phyloP scores from a whole-genome alignment of 2,797 vertebrate species.

The Kryptolebias ocellatus region DNA sequence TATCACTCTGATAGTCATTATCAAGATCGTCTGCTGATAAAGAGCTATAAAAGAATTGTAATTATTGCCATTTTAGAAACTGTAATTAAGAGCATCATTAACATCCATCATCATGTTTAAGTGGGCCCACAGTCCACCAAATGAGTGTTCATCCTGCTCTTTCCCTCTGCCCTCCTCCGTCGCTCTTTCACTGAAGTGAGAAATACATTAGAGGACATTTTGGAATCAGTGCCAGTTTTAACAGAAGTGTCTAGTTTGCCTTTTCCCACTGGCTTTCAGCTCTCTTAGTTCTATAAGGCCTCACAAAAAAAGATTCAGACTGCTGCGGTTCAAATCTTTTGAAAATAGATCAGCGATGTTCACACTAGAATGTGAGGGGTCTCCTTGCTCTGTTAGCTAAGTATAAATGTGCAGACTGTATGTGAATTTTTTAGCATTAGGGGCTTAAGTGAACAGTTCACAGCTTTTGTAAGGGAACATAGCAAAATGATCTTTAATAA shows the following conservation, averaged over 20 bases:
- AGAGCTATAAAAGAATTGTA: constrained; percentile 71
- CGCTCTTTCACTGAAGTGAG: constrained; percentile 31
- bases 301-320: constrained; percentile 61
- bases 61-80: constrained; percentile 75
- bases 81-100: constrained; percentile 79
- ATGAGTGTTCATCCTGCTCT: constrained; percentile 62
- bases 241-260: constrained; percentile 76
- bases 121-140: constrained; percentile 70
- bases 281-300: constrained; percentile 68
- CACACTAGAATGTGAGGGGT: constrained; percentile 18
- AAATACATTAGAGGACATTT: constrained; percentile 46
- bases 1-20: constrained; percentile 60
- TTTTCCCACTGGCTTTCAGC: constrained; percentile 60
- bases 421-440: constrained; percentile 29
- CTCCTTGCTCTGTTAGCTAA: constrained; percentile 18
- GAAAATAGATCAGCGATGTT: constrained; percentile 40
- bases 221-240: constrained; percentile 73
- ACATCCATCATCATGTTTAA: constrained; percentile 74
- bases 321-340: constrained; percentile 56
- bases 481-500: constrained; percentile 30
- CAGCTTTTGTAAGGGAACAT: constrained; percentile 25
- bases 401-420: constrained; percentile 20
- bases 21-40: constrained; percentile 62
- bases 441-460: constrained; percentile 50
- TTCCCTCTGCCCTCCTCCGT: constrained; percentile 53